Evolutionary conservation across 2,113 vertebrate species (phyloP).

Genomic region (Paedocypris sp.): DNA sequence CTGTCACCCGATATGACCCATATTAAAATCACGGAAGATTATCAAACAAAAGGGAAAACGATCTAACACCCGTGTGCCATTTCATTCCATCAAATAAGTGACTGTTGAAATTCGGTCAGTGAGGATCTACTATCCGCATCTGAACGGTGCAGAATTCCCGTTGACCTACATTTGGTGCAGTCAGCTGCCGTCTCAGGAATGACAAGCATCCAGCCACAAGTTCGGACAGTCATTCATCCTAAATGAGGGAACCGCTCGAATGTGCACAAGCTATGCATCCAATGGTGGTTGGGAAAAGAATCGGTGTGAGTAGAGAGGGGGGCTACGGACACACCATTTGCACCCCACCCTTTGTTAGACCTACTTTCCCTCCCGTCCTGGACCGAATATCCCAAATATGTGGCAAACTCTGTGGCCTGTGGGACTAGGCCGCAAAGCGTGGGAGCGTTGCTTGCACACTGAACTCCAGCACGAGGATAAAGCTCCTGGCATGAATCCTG

Average conservation of each 20-base stretch:
- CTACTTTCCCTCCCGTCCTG: conserved; percentile 1
- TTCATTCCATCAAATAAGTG: too few relatives aligned
- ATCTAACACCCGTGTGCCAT: too few relatives aligned
- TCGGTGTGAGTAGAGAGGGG: background rate
- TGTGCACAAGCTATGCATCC: background rate
- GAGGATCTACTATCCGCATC: too few relatives aligned
- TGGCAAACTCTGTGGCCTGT: background rate
- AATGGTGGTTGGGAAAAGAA: background rate
- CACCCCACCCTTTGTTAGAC: conserved; percentile 3
- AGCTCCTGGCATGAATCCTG: background rate
- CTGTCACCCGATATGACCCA: too few relatives aligned
- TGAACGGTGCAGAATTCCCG: conserved; percentile 34
- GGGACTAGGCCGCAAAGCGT: background rate
- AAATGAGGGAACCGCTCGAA: background rate
- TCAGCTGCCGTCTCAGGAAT: conserved; percentile 29
- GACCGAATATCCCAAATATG: conserved; percentile 3
- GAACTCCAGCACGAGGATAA: conserved; percentile 2
- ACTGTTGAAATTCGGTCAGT: too few relatives aligned
- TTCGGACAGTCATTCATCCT: background rate
- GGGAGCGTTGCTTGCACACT: background rate
- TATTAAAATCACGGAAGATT: too few relatives aligned
- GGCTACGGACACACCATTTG: background rate
- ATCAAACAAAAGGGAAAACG: too few relatives aligned
- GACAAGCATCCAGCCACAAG: conserved; percentile 13
- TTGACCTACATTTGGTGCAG: conserved; percentile 46